Base-by-base conservation (phyloP, 2,797 vertebrate species). In the Chelonia mydas region DNA sequence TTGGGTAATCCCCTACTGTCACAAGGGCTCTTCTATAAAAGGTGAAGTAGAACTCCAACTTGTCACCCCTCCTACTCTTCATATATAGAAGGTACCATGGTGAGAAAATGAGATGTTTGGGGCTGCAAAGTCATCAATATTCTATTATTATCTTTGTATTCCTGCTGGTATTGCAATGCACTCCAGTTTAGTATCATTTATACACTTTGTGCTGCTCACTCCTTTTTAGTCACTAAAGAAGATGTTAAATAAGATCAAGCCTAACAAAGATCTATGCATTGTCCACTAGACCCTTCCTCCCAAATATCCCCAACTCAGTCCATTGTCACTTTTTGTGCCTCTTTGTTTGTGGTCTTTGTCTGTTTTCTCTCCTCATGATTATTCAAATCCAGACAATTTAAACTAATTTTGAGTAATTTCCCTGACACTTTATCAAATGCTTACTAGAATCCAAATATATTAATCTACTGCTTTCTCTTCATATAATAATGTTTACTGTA, bases 101-200 rank as follows among this genome's bases (percentile, higher is more conserved):
- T 81, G 89, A 87, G 90, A 87, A 94, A 97, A 79, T 2, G 13
- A 92, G 84, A 55, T 90, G 84, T 59, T 94, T 65, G 85, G 80
- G 84, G 91, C 74, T 94, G 89, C 61, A 93, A 41, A 61, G 28
- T 91, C 92, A 76, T 87, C 54, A 51, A 41, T 74, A 49, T 93
- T 90, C 72, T 28, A 15, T 33, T 45, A 57, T 33, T 45, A 57
- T 51, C 72, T 94, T 72, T 94, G 92, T 90, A 95, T 72, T 94
- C 55, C 55, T 80, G 74, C 74, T 65, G 88, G 96, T 95, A 94
- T 90, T 77, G 45, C 45, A 76, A 28, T 25, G 37, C 59, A 3
- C 65, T 76, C 78, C 2, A 1, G 54, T 91, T 89, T 94, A 68
- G 84, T 95, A 76, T 83, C 92, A 93, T 97, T 95, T 97, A 94